A percentile compares a stretch with the other conserved stretches of the same genome.
phyloP scores from a whole-genome alignment of 1,140 invertebrate genomes.

The Zaprionus nigranus region DNA sequence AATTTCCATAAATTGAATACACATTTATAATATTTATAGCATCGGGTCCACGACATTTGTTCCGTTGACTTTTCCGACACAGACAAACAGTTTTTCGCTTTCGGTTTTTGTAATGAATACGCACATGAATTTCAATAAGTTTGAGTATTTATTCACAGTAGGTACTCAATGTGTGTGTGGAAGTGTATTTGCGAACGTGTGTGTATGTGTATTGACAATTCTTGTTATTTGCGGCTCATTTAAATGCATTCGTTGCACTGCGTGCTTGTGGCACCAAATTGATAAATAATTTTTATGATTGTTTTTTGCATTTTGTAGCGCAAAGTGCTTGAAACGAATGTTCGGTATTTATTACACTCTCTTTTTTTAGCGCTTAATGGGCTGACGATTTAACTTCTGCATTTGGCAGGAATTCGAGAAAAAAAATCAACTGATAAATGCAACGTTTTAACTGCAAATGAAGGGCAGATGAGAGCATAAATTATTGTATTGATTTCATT shows the following conservation, averaged over 20 bases:
- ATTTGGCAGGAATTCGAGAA: constrained; percentile 10
- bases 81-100: constrained; percentile 10
- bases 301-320: constrained; percentile 6
- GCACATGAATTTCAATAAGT: not conserved
- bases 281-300: constrained; percentile 45
- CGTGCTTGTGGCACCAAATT: constrained; percentile 40
- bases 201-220: constrained; percentile 20
- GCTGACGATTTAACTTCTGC: constrained; percentile 8
- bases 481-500: constrained; percentile 12
- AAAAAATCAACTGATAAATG: constrained; percentile 3
- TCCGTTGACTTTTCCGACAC: constrained; percentile 25
- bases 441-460: constrained; percentile 4
- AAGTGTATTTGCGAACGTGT: not conserved
- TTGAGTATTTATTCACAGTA: not conserved
- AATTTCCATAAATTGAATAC: constrained; percentile 26
- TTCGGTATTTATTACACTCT: constrained; percentile 14
- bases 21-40: constrained; percentile 33
- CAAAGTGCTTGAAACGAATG: constrained; percentile 40
- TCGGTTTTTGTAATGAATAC: not conserved
- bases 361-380: constrained; percentile 19
- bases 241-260: constrained; percentile 41
- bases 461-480: not conserved
- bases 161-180: not conserved
- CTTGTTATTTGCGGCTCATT: constrained; percentile 48
- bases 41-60: constrained; percentile 1